Evolutionary conservation across 2,113 vertebrate genomes (phyloP), one percentile per base, ranked within the genome.

Genomic region (Ammodytes marinus): DNA sequence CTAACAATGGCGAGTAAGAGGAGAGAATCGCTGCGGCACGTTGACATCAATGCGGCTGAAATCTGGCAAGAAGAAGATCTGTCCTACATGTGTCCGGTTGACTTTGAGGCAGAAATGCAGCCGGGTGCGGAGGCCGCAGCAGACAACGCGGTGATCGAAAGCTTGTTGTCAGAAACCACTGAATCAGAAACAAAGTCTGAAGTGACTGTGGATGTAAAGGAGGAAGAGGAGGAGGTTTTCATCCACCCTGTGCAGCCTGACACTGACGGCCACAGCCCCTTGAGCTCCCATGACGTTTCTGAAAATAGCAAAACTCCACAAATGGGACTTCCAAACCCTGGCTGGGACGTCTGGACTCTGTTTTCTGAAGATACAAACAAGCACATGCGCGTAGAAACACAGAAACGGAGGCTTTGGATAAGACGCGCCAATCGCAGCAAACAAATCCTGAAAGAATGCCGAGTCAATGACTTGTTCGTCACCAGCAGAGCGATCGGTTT

Each of bases 41-140:
- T 5, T 5, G 2, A 43, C 4, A 11, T 2, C 1, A 54, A 57
- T 1, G 50, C 0, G 0, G 1, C 3, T 15, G 64, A 65, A 2
- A 0, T 27, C 0, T 13, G 19, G 49, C 9, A 43, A 19, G 73
- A 67, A 0, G 9, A 15, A 0, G 55, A 83, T 3, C 57, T 75
- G 42, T 86, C 84, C 0, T 84, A 86, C 71, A 84, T 69, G 78
- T 86, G 87, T 72, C 87, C 84, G 0, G 74, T 89, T 15, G 84
- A 84, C 2, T 81, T 49, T 15, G 84, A 86, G 14, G 6, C 46
- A 0, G 80, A 86, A 0, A 39, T 45, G 45, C 43, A 7, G 57
- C 39, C 69, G 0, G 40, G 12, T 9, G 0, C 17, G 0, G 58
- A 79, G 14, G 37, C 2, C 0, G 7, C 2, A 43, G n/a, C 17